Evolutionary conservation across 2,888 invertebrate genomes (phyloP), one percentile per base, ranked within the genome.

Genomic region (Agrotis puta): DNA sequence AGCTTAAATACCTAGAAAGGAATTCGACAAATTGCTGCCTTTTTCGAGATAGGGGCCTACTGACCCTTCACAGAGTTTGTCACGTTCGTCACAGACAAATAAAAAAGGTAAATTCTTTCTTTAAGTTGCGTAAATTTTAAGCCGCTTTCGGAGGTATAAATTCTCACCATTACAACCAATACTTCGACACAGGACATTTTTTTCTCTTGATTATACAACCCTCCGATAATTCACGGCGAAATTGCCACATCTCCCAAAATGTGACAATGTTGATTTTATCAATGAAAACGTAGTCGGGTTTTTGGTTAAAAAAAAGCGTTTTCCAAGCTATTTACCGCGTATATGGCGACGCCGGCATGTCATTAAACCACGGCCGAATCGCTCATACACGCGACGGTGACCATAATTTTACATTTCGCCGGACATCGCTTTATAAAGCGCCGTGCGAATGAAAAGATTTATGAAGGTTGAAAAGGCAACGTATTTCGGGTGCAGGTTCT

Each of bases 191-290:
- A 48, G 11, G 27, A 53, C 47, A 64, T 65, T 45, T 63, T 39
- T 67, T 66, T 53, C 50, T 39, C 47, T 59, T 22, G 51, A 80
- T 83, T 73, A 73, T 70, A 72, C 53, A 43, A 27, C 62, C 22
- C 58, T 65, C 66, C 59, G 16, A 66, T 76, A 76, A 71, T 70
- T 77, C 64, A 77, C 56, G 45, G 39, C 47, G 27, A 78, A 75
- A 82, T 82, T 66, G 62, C 62, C 57, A 78, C 70, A 74, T 75
- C 79, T 71, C 62, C 51, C 77, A 71, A 81, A 83, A 70, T 71
- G 82, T 82, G 79, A 71, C 79, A 74, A 81, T 81, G 84, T 87
- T 79, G 88, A 88, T 87, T 85, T 88, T 88, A 85, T 87, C 88
- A 86, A 86, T 83, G 76, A 85, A 84, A 83, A 82, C 70, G 66